Evolutionary conservation across 2,113 vertebrate genomes (phyloP), one percentile per base, ranked within the genome.

Genomic region (Amazona guildingii): DNA sequence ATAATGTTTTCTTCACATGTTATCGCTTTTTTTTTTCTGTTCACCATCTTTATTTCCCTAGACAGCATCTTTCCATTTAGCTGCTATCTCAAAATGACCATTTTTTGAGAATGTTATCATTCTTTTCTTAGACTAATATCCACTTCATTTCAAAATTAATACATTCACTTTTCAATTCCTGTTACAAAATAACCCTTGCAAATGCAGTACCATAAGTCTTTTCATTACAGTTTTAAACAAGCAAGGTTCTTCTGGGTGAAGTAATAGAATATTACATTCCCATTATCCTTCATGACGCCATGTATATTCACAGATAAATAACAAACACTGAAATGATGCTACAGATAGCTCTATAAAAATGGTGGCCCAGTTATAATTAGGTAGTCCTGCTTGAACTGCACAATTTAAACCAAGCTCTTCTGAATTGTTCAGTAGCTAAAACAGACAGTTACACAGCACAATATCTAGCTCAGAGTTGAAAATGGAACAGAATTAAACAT

Each of bases 331-430:
- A 92, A 97, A 83, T 57, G 17, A 70, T 96, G 94, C 77, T 84
- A 19, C 12, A 15, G 88, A 77, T 76, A 48, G 29, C 46, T 95
- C 80, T 81, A 48, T 94, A 93, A 95, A 98, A 97, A 94, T 55
- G 83, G 90, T 83, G 86, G 49, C 59, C 82, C 72, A 43, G 67
- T 78, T 91, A 63, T 93, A 95, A 97, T 96, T 94, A 97, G 79
- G 41, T 51, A 88, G 57, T 93, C 81, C 94, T 86, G 57, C 86
- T 57, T 91, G 82, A 84, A 92, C 52, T 83, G 49, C 41, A 20
- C 49, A 48, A 41, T 93, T 97, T 97, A 94, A 97, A 96, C 75
- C 72, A 72, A 95, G 78, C 91, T 92, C 63, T 82, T 94, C 74
- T 70, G 55, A 84, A 83, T 73, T 78, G 57, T 48, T 64, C 64